Conservation (phyloP, 2,888 invertebrate genomes). For the Drosophila sordidula region DNA sequence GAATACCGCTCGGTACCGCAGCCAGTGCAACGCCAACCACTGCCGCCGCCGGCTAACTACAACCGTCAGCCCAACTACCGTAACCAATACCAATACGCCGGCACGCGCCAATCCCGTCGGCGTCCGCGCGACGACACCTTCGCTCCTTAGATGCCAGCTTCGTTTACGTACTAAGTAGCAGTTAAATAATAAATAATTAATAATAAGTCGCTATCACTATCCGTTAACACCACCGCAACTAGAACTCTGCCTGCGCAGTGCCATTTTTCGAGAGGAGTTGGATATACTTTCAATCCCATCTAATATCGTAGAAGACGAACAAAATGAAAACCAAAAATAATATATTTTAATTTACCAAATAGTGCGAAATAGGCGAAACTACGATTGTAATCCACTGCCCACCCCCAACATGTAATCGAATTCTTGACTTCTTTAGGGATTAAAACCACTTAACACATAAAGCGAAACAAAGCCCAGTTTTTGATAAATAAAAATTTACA, state of each 20-base stretch:
- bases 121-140: constrained; percentile 74
- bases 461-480: constrained; percentile 56
- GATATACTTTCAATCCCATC: constrained; percentile 22
- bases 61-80: constrained; percentile 32
- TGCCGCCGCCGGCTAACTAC: constrained; percentile 37
- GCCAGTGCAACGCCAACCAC: constrained; percentile 11
- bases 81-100: constrained; percentile 37
- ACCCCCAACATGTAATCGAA: constrained; percentile 32
- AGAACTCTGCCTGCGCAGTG: constrained; percentile 33
- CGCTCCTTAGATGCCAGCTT: constrained; percentile 65
- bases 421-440: constrained; percentile 41
- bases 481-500: constrained; percentile 69
- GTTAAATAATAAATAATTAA: constrained; percentile 67
- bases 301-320: constrained; percentile 28
- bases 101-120: constrained; percentile 45
- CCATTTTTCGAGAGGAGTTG: constrained; percentile 30
- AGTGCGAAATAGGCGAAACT: constrained; percentile 29
- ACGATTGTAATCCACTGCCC: constrained; percentile 58
- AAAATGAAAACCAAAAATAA: constrained; percentile 23
- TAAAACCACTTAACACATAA: constrained; percentile 43
- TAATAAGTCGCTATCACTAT: constrained; percentile 65
- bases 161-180: constrained; percentile 70
- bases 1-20: constrained; percentile 59
- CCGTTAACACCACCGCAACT: constrained; percentile 42
- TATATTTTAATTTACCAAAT: constrained; percentile 26